These are phyloP conservation scores for Tympanuchus pallidicinctus DNA, from an alignment of 2,113 vertebrate genomes.

Conservation along the genomic window DNA sequence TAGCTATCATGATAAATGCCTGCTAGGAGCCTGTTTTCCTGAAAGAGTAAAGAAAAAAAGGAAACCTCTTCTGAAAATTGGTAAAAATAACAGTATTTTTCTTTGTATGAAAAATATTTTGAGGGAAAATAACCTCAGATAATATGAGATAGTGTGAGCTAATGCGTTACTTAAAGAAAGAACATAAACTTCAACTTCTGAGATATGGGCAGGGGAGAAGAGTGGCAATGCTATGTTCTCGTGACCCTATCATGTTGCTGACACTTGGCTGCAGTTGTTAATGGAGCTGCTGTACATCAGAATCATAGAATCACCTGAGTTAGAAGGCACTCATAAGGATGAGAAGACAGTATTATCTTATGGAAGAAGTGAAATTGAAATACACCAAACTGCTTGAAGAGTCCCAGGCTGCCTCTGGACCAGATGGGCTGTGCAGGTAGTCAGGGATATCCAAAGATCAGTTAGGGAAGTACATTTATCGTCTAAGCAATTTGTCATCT, in stretches of 20 bases:
- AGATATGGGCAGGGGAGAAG: background rate
- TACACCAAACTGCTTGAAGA: background rate
- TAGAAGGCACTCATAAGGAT: too few relatives aligned
- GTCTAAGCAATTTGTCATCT: background rate
- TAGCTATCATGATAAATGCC: conserved; percentile 64
- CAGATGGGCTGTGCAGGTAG: background rate
- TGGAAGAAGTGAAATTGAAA: conserved; percentile 6
- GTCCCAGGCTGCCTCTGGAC: background rate
- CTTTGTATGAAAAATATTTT: conserved; percentile 49
- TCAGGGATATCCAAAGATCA: background rate
- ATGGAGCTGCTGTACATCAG: background rate
- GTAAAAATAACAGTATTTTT: conserved; percentile 21
- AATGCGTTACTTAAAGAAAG: background rate
- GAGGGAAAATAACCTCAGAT: conserved; percentile 23
- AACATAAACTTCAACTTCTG: background rate
- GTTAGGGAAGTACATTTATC: background rate
- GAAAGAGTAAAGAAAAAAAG: conserved; percentile 24
- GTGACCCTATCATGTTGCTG: background rate
- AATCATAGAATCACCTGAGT: too few relatives aligned
- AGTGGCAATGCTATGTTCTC: background rate
- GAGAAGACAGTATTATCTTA: conserved; percentile 1
- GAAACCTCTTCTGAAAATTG: conserved; percentile 32
- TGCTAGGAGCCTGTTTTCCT: conserved; percentile 43
- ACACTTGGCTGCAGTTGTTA: conserved; percentile 42
- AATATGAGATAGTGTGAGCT: background rate